Evolutionary conservation across 2,888 invertebrate species (phyloP).

Genomic region (Eristalis arbustorum): DNA sequence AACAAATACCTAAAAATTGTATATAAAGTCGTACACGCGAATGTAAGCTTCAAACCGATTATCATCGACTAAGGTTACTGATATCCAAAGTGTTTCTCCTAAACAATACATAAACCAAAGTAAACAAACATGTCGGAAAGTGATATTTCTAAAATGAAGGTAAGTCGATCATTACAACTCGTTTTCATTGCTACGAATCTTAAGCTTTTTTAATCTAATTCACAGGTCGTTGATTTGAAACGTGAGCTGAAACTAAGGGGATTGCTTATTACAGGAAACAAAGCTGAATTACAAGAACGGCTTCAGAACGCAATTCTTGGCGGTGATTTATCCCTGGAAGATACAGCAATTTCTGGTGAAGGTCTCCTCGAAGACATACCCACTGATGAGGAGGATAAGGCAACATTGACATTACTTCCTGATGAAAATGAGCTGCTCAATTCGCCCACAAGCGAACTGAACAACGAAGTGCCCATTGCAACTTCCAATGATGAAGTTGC

Average conservation of each 20-base stretch:
- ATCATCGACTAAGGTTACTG: not conserved
- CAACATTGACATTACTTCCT: too few species aligned
- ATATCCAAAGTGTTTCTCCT: constrained; percentile 9
- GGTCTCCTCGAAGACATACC: constrained; percentile 77
- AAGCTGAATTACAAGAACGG: constrained; percentile 89
- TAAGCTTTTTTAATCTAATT: not conserved
- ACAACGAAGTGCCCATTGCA: not conserved
- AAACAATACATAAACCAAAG: not conserved
- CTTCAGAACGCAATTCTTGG: constrained; percentile 83
- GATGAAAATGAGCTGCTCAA: constrained; percentile 77
- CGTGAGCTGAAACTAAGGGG: constrained; percentile 90
- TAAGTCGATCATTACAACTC: constrained; percentile 48
- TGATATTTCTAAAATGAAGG: constrained; percentile 80
- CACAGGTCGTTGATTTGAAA: constrained; percentile 90
- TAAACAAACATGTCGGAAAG: constrained; percentile 77
- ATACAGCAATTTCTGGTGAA: constrained; percentile 79
- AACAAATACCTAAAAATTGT: constrained; percentile 4
- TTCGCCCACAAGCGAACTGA: constrained; percentile 73
- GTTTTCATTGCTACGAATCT: not conserved
- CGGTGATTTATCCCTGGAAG: constrained; percentile 78
- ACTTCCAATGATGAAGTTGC: constrained; percentile 54
- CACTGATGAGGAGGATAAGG: constrained; percentile 71
- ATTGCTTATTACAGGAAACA: constrained; percentile 88
- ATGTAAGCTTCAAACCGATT: constrained; percentile 20
- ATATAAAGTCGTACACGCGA: constrained; percentile 23